Evolutionary conservation across 2,113 vertebrate species (phyloP), one percentile per base, ranked within the genome.

Genomic region (Toxotes chatareus): DNA sequence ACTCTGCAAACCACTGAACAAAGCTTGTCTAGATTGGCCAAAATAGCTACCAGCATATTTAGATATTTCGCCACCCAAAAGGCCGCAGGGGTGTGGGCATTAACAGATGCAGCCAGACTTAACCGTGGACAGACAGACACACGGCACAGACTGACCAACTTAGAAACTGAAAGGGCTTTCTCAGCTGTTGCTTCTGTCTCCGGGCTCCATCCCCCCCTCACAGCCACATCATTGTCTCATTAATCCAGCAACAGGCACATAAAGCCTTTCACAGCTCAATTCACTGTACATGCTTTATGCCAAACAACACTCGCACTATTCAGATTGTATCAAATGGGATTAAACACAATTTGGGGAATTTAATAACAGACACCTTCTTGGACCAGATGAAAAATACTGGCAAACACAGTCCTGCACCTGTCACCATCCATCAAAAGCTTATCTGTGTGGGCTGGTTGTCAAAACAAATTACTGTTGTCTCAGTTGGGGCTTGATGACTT

Each of bases 111-210:
- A 90, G 76, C 38, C 82, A 76, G 73, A 82, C 76, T 74, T 77
- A 88, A 67, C 75, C 16, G 46, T 10, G 60, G 74, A 85, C 78
- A 90, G 73, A 83, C 78, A 82, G 4, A 7, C 65, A 46, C 21
- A 82, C 42, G 27, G 47, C 59, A 75, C 75, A 87, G 79, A 88
- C 83, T 66, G 78, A 82, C 84, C 49, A 56, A 76, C 56, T 87
- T 62, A 77, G 83, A 91, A 88, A 90, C 83, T 70, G 83, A 89
- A 86, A 90, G 82, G 87, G 36, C 59, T 88, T 89, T 87, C 71
- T 92, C 90, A 92, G 92, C 91, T 93, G 91, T 88, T 89, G 67
- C 76, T 63, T 82, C 76, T 84, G 73, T 87, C 78, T 83, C 70
- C 65, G 46, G 44, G 36, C 36, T 7, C 46, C 70, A 76, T 21